These are phyloP conservation scores for Drosophila kokeensis DNA, from an alignment of 2,888 invertebrate species.

Conservation along the genomic window DNA sequence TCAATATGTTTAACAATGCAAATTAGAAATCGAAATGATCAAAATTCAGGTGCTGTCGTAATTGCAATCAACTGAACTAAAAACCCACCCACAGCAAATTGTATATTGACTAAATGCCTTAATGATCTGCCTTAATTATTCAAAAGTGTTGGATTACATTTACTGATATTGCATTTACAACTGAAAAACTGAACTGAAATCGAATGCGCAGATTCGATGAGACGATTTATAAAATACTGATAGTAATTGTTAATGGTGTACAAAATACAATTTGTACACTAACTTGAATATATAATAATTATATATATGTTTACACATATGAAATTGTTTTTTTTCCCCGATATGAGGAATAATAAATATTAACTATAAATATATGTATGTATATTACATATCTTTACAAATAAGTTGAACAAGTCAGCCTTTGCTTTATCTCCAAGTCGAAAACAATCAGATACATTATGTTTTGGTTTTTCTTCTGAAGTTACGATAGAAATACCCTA, in stretches of 20 bases:
- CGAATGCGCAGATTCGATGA: slow-evolving; percentile 3
- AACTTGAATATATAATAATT: slow-evolving; percentile 47
- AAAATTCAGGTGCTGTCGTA: slow-evolving; percentile 1
- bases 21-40: background rate
- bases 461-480: background rate
- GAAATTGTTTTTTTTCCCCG: slow-evolving; percentile 30
- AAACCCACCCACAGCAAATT: slow-evolving; percentile 16
- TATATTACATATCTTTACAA: background rate
- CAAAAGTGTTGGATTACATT: slow-evolving; percentile 28
- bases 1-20: slow-evolving; percentile 13
- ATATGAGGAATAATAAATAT: slow-evolving; percentile 13
- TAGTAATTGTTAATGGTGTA: slow-evolving; percentile 68
- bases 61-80: slow-evolving; percentile 15
- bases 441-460: background rate
- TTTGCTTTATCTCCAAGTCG: background rate
- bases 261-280: slow-evolving; percentile 50
- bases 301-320: slow-evolving; percentile 23
- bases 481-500: background rate
- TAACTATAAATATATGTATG: background rate
- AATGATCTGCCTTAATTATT: slow-evolving; percentile 42
- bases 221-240: slow-evolving; percentile 35
- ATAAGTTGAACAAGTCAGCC: background rate
- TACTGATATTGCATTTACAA: slow-evolving; percentile 53
- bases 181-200: slow-evolving; percentile 8
- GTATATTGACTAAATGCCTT: slow-evolving; percentile 47